A percentile compares a stretch with the other conserved stretches of the same genome.
phyloP scores from a whole-genome alignment of 2,113 vertebrate genomes.

The Laterallus jamaicensis region DNA sequence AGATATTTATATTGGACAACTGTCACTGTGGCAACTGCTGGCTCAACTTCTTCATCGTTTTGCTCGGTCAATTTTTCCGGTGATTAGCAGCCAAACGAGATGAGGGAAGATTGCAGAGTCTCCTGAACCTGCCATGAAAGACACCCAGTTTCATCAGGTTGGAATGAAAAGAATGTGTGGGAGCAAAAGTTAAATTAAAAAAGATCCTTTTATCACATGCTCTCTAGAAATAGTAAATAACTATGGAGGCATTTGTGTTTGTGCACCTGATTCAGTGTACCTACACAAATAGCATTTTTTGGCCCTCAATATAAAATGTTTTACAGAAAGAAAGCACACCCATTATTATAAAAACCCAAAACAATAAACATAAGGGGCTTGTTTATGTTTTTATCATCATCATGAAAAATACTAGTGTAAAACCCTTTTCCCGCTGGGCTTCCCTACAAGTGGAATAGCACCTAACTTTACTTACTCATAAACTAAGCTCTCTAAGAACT shows the following conservation, averaged over 20 bases:
- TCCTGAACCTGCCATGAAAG: slow-evolving; percentile 19
- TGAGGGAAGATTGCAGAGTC: neutral
- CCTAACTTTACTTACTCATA: neutral
- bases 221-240: slow-evolving; percentile 25
- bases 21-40: slow-evolving; percentile 68
- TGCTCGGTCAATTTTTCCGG: slow-evolving; percentile 18
- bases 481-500: neutral
- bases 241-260: neutral
- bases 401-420: neutral
- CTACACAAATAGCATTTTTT: neutral
- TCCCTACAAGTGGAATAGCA: neutral
- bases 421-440: neutral
- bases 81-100: slow-evolving; percentile 26
- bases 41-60: slow-evolving; percentile 15
- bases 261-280: neutral
- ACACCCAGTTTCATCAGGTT: neutral
- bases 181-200: slow-evolving; percentile 7
- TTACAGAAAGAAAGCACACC: neutral
- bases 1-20: slow-evolving; percentile 73
- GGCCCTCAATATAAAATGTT: neutral
- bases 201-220: neutral
- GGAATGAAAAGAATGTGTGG: neutral
- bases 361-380: neutral
- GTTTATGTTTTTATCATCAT: neutral
- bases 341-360: neutral